Conservation (phyloP, 2,797 vertebrate species). For the Rallus crepitans region DNA sequence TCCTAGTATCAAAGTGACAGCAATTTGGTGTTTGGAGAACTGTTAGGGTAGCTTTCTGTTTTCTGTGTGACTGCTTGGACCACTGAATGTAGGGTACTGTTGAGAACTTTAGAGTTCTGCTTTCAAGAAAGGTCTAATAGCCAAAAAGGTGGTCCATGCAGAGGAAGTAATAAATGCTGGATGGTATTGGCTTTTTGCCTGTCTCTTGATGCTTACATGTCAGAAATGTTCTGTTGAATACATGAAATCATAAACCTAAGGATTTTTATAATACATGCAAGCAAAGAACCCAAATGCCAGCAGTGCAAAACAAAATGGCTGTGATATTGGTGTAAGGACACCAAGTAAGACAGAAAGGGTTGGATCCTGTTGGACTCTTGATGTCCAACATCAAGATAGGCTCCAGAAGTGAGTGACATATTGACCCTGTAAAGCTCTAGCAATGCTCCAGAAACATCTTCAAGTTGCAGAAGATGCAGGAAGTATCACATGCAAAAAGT, state of each 20-base stretch:
- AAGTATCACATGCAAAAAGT: background rate
- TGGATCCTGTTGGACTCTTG: background rate
- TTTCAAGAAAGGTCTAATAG: background rate
- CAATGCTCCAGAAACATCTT: background rate
- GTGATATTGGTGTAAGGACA: background rate
- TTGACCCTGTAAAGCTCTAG: background rate
- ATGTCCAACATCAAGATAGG: background rate
- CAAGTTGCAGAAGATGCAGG: background rate
- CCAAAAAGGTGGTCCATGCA: background rate
- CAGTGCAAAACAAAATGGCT: background rate
- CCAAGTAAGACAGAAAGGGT: background rate
- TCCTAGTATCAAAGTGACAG: background rate
- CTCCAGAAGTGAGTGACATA: background rate
- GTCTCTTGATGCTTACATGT: background rate
- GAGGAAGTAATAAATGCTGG: background rate
- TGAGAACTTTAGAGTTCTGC: background rate
- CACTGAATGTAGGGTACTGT: background rate
- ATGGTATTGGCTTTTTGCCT: background rate
- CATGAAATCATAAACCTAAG: background rate
- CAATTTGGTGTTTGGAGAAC: background rate
- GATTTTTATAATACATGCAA: background rate
- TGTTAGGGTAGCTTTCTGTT: background rate
- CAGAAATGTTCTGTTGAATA: background rate
- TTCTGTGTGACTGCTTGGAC: background rate
- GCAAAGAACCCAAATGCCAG: background rate